Base-by-base conservation (phyloP, 1,140 invertebrate genomes). In the Schlechtendalia chinensis region DNA sequence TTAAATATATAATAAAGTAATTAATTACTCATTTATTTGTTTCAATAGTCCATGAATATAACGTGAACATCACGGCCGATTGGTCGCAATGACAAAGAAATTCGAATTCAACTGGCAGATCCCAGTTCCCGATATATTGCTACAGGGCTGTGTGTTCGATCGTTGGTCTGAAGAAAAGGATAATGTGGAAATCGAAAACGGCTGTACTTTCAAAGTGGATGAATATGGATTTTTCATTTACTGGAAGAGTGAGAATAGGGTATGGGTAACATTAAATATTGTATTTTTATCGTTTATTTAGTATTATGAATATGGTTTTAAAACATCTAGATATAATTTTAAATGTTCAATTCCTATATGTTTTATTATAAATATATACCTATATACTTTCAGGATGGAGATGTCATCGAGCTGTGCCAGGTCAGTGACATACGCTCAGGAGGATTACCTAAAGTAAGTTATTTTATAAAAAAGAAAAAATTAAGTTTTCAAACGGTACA, bases 181-280 rank as follows among this genome's bases (percentile, higher is more conserved):
- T 87, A 94, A 94, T 84, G 91, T 91, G 19, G 93, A 95, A 82
- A 89, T 94, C 56, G 97, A 99, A 86, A 88, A 92, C 74, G 92
- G 92, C 84, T 97, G 96, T 84, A 86, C 91, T 80, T 96, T 99
- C 85, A 95, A 95, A 88, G 96, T 99, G 29, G 98, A 99, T 86
- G 96, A 98, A 86, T 97, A 96, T 89, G 97, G 97, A 63, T 99
- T 99, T 88, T 99, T 98, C 87, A 95, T 99, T 82, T 97, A 97
- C 86, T 99, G 97, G 97, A 98, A 98, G 87, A 97, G 96, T 85
- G 96, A 98, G 83, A 93, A 93, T 82, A 91, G 91, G 89, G 97
- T 98, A 87, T 89, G n/a, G n/a, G 89, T 50, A 53, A 32, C 65
- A 29, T 72, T 69, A 2, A 4, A 3, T 39, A 39, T 4, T 39